A percentile compares a stretch with the other conserved stretches of the same genome.
phyloP scores from a whole-genome alignment of 2,797 vertebrate species.

The Pantherophis vulpinus region DNA sequence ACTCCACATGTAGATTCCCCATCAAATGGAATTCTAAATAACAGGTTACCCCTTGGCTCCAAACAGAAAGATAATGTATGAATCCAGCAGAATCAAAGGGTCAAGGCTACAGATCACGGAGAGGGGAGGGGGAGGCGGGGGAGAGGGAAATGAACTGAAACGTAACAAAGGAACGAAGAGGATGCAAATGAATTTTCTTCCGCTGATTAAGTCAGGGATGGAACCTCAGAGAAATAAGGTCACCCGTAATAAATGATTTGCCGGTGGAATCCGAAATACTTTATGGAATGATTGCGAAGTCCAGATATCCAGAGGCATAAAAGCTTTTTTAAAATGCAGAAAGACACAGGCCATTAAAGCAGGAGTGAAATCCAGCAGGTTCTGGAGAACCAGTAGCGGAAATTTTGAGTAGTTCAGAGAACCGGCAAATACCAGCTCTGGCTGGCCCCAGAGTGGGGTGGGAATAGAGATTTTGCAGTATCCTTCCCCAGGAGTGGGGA shows the following conservation, averaged over 20 bases:
- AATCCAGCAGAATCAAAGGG: constrained; percentile 34
- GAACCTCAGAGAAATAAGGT: background rate
- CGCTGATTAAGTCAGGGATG: background rate
- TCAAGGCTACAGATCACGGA: background rate
- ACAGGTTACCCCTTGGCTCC: constrained; percentile 12
- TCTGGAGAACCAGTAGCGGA: too few species aligned
- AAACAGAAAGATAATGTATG: constrained; percentile 18
- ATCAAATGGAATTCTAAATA: constrained; percentile 42
- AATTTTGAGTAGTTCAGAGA: too few species aligned
- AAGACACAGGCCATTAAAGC: too few species aligned
- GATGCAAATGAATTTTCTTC: background rate
- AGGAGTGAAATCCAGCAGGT: too few species aligned
- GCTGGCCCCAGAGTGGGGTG: too few species aligned
- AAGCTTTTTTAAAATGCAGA: background rate
- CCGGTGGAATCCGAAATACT: too few species aligned
- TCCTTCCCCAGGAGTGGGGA: too few species aligned
- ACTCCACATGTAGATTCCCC: constrained; percentile 40
- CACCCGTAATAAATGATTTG: background rate
- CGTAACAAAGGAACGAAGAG: background rate
- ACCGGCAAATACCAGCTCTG: too few species aligned
- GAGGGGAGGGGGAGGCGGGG: background rate
- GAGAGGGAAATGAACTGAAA: background rate
- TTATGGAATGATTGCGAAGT: background rate
- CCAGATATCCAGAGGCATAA: background rate
- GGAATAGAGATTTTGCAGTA: too few species aligned